phyloP scores from a whole-genome alignment of 2,113 vertebrate genomes.

The Equus quagga region DNA sequence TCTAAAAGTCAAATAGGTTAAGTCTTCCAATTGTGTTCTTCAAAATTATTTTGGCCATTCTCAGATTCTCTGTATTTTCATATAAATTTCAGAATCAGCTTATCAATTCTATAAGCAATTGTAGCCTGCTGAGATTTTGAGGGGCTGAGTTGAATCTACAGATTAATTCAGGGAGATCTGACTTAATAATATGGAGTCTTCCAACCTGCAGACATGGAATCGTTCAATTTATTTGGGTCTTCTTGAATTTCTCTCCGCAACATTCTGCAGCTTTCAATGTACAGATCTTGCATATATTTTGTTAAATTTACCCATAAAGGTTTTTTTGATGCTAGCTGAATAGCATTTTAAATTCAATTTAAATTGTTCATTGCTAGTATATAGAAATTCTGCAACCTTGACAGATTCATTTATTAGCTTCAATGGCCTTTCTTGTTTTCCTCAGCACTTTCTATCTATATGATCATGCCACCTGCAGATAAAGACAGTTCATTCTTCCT shows the following conservation, averaged over 20 bases:
- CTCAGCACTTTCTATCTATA: background rate
- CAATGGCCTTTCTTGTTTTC: background rate
- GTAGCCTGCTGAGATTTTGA: background rate
- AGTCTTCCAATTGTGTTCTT: background rate
- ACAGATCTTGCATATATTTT: background rate
- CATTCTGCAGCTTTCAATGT: background rate
- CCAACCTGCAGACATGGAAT: background rate
- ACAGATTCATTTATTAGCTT: background rate
- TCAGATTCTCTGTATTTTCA: background rate
- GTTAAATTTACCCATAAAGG: background rate
- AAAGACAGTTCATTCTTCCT: background rate
- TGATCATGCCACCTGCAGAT: background rate
- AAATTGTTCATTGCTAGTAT: background rate
- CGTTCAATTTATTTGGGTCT: background rate
- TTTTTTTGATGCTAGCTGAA: constrained; percentile 41
- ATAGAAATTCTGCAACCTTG: background rate
- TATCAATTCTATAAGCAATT: background rate
- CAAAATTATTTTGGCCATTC: constrained; percentile 26
- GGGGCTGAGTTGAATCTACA: background rate
- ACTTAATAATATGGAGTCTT: background rate
- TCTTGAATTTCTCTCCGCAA: constrained; percentile 36
- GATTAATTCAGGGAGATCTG: background rate
- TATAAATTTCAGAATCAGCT: background rate
- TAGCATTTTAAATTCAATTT: constrained; percentile 47
- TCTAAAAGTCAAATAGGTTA: background rate